Base-by-base conservation (phyloP, 2,113 vertebrate species). In the Lepus timidus region DNA sequence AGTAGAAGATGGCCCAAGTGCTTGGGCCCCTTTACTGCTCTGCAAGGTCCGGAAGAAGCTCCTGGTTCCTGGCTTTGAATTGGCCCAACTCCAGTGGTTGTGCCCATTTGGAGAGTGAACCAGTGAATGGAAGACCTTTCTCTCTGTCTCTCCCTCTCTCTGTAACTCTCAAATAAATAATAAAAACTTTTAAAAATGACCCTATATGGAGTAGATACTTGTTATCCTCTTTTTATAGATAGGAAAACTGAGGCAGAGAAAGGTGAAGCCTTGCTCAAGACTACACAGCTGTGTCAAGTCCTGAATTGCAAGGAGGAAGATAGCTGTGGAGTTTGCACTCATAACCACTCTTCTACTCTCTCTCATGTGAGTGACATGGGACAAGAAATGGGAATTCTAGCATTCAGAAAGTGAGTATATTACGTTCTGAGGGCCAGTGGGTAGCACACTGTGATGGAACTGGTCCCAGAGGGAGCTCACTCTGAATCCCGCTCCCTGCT, bases 381-480 rank as follows among this genome's bases (percentile, higher is more conserved):
- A 67, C 0, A 2, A 22, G 0, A 2, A 6, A 36, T 0, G 3
- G 44, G 52, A 27, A 16, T 51, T 27, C n/a, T 5, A 11, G 19
- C 13, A 25, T 12, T 31, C 55, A 36, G 52, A 51, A 85, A 3
- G 5, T 64, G 67, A 62, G 61, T 39, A 55, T 44, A 23, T 1
- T 51, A 3, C 0, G 0, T 10, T 1, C 31, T 10, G 1, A 13
- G 25, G 3, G 13, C 65, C 61, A 22, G 0, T 0, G 1, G 19
- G n/a, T 20, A 68, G 27, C 6, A 3, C 20, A 13, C 0, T 2
- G 23, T 29, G 19, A 11, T 1, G 17, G 3, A 3, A 17, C 55
- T 36, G 22, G 55, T n/a, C 22, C 55, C 19, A 2, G 10, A 29
- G 36, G 70, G 52, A 3, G 20, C 36, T 55, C 9, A 16, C 44